phyloP scores from a whole-genome alignment of 1,140 invertebrate genomes.

The Holcopasites calliopsidis region DNA sequence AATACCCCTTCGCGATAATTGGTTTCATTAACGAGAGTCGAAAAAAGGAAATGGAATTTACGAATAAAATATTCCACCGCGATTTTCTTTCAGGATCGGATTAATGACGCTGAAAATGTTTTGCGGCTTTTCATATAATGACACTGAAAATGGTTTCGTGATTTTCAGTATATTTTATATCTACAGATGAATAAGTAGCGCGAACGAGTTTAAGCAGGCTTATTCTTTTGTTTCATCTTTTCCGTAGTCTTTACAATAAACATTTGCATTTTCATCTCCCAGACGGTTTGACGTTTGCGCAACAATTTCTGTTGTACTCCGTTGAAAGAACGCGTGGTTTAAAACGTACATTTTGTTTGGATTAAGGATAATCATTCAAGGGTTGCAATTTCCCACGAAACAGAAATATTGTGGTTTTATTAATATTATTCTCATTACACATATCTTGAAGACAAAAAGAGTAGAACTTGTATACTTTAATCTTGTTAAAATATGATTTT shows the following conservation, averaged over 20 bases:
- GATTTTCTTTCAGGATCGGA: background rate
- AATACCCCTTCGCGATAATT: conserved; percentile 14
- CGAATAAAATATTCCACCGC: conserved; percentile 26
- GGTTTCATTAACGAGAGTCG: conserved; percentile 1
- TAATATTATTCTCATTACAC: too few species aligned
- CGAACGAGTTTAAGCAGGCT: background rate
- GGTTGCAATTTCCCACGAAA: too few species aligned
- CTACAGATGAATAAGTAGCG: too few species aligned
- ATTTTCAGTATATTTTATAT: too few species aligned
- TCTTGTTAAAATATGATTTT: too few species aligned
- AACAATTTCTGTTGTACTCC: background rate
- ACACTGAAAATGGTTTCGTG: too few species aligned
- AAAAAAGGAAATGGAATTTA: conserved; percentile 8
- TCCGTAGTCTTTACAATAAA: background rate
- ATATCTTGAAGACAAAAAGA: too few species aligned
- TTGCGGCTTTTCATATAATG: too few species aligned
- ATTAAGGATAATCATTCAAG: background rate
- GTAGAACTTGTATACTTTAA: too few species aligned
- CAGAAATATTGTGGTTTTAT: too few species aligned
- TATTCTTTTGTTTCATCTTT: background rate
- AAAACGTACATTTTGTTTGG: background rate
- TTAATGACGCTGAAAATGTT: background rate
- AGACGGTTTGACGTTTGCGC: background rate
- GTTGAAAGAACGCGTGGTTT: background rate
- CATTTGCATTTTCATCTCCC: background rate